phyloP scores from a whole-genome alignment of 2,888 invertebrate genomes.

The Synanthedon formicaeformis region DNA sequence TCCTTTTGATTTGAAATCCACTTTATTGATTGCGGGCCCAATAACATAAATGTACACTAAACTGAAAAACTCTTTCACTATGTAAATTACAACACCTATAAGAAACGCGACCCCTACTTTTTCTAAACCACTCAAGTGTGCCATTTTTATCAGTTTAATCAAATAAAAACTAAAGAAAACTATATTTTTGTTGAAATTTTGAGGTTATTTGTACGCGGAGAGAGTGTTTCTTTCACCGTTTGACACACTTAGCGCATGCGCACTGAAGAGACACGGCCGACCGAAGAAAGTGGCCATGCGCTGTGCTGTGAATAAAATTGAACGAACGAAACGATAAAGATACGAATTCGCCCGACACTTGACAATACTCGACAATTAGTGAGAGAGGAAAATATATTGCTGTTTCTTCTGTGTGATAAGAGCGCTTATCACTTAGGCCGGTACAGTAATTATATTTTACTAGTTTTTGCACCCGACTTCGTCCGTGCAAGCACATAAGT shows the following conservation, averaged over 20 bases:
- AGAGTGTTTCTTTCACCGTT: slow-evolving; percentile 26
- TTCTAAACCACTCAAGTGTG: slow-evolving; percentile 38
- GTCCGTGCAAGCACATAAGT: no score
- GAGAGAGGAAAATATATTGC: slow-evolving; percentile 12
- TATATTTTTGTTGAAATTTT: slow-evolving; percentile 7
- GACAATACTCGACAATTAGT: slow-evolving; percentile 7
- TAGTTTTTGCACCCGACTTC: no score
- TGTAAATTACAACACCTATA: slow-evolving; percentile 29
- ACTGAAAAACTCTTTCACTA: slow-evolving; percentile 27
- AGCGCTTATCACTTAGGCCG: background rate
- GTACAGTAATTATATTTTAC: no score
- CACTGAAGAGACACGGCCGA: slow-evolving; percentile 22
- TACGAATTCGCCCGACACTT: background rate
- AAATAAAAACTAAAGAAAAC: slow-evolving; percentile 4
- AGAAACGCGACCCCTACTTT: slow-evolving; percentile 57
- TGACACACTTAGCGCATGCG: slow-evolving; percentile 60
- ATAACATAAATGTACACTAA: slow-evolving; percentile 50
- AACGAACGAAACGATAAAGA: slow-evolving; percentile 6
- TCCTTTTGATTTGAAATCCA: slow-evolving; percentile 77
- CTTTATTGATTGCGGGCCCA: slow-evolving; percentile 67
- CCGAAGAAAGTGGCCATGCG: slow-evolving; percentile 58
- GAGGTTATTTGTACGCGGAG: slow-evolving; percentile 33
- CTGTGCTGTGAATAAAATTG: slow-evolving; percentile 12
- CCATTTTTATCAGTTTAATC: slow-evolving; percentile 21
- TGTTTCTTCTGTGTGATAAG: background rate